Conservation (phyloP, 2,797 vertebrate species). For the Pipistrellus pipistrellus region DNA sequence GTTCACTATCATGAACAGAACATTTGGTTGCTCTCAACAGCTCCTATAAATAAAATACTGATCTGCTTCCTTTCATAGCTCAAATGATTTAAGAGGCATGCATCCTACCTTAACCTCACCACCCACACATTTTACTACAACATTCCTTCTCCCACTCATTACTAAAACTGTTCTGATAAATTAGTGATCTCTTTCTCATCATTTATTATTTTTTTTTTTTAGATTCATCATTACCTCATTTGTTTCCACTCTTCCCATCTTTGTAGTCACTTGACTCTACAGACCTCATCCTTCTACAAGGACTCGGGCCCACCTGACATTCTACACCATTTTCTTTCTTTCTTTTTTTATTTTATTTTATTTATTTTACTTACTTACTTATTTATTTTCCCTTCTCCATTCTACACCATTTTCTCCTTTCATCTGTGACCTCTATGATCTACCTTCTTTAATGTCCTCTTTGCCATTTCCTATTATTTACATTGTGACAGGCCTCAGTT, state of each 20-base stretch:
- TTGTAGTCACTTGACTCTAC: not conserved
- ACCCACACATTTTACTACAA: not conserved
- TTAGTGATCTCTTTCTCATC: not conserved
- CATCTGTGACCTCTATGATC: not conserved
- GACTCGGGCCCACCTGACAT: not conserved
- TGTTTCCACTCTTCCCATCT: not conserved
- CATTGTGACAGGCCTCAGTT: not conserved
- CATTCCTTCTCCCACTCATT: not conserved
- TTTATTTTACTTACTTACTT: too few relatives aligned
- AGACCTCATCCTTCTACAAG: not conserved
- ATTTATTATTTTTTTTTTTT: not conserved
- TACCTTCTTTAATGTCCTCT: not conserved
- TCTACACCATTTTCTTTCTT: not conserved
- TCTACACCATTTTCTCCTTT: not conserved
- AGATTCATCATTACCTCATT: not conserved
- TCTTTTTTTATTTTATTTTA: too few relatives aligned
- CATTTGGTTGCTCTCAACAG: slow-evolving; percentile 21
- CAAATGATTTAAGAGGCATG: not conserved
- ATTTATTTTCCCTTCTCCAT: not conserved
- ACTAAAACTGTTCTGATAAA: not conserved
- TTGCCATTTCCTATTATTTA: slow-evolving; percentile 2
- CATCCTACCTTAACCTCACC: not conserved
- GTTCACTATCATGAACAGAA: not conserved
- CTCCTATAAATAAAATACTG: slow-evolving; percentile 57
- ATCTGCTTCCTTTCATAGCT: not conserved